Evolutionary conservation across 2,113 vertebrate species (phyloP).

Genomic region (Peromyscus polionotus): DNA sequence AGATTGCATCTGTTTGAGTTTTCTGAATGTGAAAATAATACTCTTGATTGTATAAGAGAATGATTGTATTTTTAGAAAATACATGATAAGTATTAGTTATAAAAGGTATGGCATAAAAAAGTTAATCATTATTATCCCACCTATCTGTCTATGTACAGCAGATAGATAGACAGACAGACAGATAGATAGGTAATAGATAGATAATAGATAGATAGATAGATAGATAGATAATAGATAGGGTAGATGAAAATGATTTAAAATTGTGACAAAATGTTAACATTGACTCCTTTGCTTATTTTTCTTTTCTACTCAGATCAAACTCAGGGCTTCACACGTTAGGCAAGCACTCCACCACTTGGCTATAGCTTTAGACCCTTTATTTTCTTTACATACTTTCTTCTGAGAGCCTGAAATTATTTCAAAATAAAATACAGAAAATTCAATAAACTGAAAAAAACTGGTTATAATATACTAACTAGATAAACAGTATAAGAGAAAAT

Average conservation of each 20-base stretch:
- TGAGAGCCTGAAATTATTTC: slow-evolving; percentile 38
- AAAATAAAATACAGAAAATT: not conserved
- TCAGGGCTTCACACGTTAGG: not conserved
- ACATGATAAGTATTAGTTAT: slow-evolving; percentile 8
- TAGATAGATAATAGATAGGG: not conserved
- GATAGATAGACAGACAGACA: not conserved
- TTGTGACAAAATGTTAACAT: not conserved
- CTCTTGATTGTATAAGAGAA: not conserved
- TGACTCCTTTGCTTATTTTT: not conserved
- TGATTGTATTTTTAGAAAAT: slow-evolving; percentile 29
- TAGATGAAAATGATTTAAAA: not conserved
- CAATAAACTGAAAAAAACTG: not conserved
- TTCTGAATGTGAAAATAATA: slow-evolving; percentile 45
- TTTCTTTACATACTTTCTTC: slow-evolving; percentile 28
- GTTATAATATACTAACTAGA: slow-evolving; percentile 40
- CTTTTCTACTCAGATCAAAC: not conserved
- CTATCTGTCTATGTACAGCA: not conserved
- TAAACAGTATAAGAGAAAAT: slow-evolving; percentile 36
- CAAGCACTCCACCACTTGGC: not conserved
- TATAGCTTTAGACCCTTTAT: not conserved
- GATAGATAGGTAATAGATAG: too few relatives aligned
- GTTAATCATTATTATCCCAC: not conserved
- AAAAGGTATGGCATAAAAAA: not conserved
- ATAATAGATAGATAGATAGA: not conserved
- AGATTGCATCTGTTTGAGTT: slow-evolving; percentile 49